Evolutionary conservation across 2,888 invertebrate genomes (phyloP).

Genomic region (Drosophila anomalipes): DNA sequence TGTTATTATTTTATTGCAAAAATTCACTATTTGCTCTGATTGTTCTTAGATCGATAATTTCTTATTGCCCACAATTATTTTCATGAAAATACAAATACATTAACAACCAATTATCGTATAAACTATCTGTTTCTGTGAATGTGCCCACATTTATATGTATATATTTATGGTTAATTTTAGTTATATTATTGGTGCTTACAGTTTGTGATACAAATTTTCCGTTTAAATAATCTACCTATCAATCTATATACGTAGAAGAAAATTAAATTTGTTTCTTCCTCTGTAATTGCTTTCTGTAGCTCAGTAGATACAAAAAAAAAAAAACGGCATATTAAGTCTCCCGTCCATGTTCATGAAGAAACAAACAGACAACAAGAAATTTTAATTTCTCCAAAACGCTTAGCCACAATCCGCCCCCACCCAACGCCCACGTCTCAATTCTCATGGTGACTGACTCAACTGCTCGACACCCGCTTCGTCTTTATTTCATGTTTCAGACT

Average conservation of each 20-base stretch:
- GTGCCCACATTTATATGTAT: background rate
- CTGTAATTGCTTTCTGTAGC: conserved; percentile 56
- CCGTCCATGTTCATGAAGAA: conserved; percentile 1
- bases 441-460: conserved; percentile 43
- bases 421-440: conserved; percentile 24
- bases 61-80: too few species aligned
- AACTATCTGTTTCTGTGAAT: background rate
- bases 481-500: conserved; percentile 74
- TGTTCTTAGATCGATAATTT: too few species aligned
- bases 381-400: conserved; percentile 56
- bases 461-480: conserved; percentile 68
- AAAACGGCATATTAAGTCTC: conserved; percentile 26
- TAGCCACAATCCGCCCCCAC: conserved; percentile 14
- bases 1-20: background rate
- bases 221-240: background rate
- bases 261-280: background rate
- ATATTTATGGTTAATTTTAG: background rate
- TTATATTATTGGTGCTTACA: background rate
- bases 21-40: background rate
- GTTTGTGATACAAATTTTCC: background rate
- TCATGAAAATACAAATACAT: too few species aligned
- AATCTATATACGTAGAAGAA: background rate
- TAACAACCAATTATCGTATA: too few species aligned
- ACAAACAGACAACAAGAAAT: conserved; percentile 55
- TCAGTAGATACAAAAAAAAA: conserved; percentile 8